phyloP scores from a whole-genome alignment of 2,888 invertebrate species.

The Diarsia rubi region DNA sequence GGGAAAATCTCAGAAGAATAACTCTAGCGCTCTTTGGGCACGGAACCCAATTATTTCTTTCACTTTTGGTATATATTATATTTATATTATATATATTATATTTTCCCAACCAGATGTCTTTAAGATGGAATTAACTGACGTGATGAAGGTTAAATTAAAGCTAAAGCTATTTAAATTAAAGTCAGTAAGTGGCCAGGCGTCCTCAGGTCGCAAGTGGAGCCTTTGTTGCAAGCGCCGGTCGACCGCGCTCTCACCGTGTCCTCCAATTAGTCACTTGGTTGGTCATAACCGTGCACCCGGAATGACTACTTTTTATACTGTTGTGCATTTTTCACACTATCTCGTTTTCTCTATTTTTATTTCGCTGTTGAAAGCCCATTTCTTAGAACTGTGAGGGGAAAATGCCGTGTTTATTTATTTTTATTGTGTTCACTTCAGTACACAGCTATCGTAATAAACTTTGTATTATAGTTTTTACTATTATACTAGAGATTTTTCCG shows the following conservation, averaged over 20 bases:
- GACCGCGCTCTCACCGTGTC: conserved; percentile 59
- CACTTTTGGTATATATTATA: conserved; percentile 23
- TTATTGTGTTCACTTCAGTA: not conserved
- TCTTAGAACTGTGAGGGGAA: not conserved
- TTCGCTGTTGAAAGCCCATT: not conserved
- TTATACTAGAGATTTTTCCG: not conserved
- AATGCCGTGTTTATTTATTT: not conserved
- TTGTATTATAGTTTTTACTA: not conserved
- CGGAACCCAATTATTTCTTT: conserved; percentile 18
- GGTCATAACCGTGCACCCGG: conserved; percentile 63
- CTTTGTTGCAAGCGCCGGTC: conserved; percentile 59
- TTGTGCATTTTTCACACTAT: conserved; percentile 50
- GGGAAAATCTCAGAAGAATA: conserved; percentile 5
- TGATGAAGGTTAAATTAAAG: conserved; percentile 14
- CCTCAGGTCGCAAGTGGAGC: conserved; percentile 40
- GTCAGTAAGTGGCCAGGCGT: conserved; percentile 45
- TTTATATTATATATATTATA: no score
- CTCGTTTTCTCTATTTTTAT: conserved; percentile 4
- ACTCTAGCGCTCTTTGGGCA: not conserved
- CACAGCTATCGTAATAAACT: not conserved
- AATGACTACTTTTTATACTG: conserved; percentile 55
- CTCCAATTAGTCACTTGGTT: conserved; percentile 80
- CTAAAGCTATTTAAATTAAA: conserved; percentile 34
- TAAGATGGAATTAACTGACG: conserved; percentile 25
- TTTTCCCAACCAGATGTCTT: conserved; percentile 14